A percentile compares a stretch with the other conserved stretches of the same genome.
Conservation (phyloP, 2,797 vertebrate genomes). For the Halcyon badia region DNA sequence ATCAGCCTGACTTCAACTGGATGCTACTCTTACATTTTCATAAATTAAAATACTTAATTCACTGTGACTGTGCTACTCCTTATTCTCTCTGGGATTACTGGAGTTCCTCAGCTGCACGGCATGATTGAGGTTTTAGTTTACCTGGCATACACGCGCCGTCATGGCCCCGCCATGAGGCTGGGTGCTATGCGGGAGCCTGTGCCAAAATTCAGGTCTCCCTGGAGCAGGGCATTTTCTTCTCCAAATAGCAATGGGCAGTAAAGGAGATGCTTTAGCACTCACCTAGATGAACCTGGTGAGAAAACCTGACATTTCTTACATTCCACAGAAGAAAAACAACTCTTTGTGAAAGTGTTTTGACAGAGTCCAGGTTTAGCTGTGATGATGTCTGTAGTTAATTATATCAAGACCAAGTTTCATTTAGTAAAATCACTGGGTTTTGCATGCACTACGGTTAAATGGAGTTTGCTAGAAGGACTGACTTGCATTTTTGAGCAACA, state of each 20-base stretch:
- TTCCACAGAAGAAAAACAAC: neutral
- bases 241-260: neutral
- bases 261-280: neutral
- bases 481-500: neutral
- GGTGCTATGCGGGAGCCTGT: fast-evolving
- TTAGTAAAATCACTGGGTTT: neutral
- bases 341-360: neutral
- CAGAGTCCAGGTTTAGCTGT: neutral
- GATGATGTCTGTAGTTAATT: neutral
- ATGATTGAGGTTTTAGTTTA: neutral
- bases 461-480: neutral
- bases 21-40: neutral
- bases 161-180: neutral
- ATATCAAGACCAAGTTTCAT: neutral
- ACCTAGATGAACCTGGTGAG: too few relatives aligned
- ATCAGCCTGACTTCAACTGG: neutral
- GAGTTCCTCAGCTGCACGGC: neutral
- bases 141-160: too few relatives aligned
- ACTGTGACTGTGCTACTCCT: neutral
- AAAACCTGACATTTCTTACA: too few relatives aligned
- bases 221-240: neutral
- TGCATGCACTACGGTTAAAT: neutral
- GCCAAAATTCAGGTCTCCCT: fast-evolving
- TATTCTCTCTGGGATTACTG: neutral
- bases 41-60: neutral